Base-by-base conservation (phyloP, 1,140 invertebrate genomes). In the Lethrus apterus region DNA sequence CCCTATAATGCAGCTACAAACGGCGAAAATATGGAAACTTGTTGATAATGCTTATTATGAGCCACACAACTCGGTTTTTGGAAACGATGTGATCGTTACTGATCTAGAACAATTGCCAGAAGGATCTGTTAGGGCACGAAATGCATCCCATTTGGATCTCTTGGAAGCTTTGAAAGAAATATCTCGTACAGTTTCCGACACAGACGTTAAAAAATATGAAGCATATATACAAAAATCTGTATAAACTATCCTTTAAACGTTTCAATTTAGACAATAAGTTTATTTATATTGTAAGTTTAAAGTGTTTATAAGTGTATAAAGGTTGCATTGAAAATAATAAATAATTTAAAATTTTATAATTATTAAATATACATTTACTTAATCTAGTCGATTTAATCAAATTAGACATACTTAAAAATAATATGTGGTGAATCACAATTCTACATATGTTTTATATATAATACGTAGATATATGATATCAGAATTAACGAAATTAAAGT, bases 1-100 rank as follows among this genome's bases (percentile, higher is more conserved):
- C 34, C 74, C 74, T 10, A 58, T 77, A 21, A 62, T 67, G 38
- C 70, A 77, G 48, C 55, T 77, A 14, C 46, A 60, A 50, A 40
- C 49, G 14, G 59, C 53, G 4, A 60, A 38, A 40, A 41, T 62
- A 36, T 70, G 68, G 68, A 57, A 51, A 24, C 42, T 51, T 9
- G 46, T 42, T 14, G 8, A 32, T 15, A 52, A 59, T 48, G 53
- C 46, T 5, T 55, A 50, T 35, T 63, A 59, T 45, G 52, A 56
- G 24, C 57, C 57, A 13, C 30, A 46, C 11, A 24, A 38, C 8
- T 21, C 14, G 21, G 38, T 11, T 8, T 18, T 7, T 41, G 23
- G 23, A 26, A 26, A n/a, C n/a, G 3, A 40, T 4, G n/a, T 36
- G 11, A 19, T 29, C 2, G 2, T 7, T 15, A 17, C 15, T 38